These are phyloP conservation scores for Colletes collaris DNA, from an alignment of 2,888 invertebrate genomes.

Conservation along the genomic window DNA sequence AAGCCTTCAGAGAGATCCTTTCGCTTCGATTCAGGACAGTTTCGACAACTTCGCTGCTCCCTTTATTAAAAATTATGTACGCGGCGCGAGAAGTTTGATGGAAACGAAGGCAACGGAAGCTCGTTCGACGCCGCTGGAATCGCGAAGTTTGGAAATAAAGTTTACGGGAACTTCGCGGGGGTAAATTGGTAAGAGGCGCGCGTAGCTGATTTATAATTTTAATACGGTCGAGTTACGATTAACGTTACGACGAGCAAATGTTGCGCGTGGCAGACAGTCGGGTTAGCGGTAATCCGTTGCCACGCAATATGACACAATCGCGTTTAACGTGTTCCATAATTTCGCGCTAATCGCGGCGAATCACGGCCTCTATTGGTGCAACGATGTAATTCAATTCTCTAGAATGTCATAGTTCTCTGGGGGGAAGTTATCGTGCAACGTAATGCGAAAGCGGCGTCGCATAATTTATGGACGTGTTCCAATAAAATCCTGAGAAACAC, in stretches of 20 bases:
- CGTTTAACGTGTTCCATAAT: conserved; percentile 27
- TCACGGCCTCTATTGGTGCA: conserved; percentile 2
- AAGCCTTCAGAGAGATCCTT: neutral
- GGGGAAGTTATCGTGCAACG: neutral
- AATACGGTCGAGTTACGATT: conserved; percentile 30
- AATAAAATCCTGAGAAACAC: too few relatives aligned
- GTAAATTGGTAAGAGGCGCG: conserved; percentile 45
- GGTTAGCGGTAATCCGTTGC: conserved; percentile 18
- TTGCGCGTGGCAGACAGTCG: conserved; percentile 19
- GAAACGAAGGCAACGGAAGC: conserved; percentile 32
- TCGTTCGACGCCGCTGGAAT: conserved; percentile 32
- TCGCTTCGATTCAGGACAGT: neutral
- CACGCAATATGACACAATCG: conserved; percentile 5
- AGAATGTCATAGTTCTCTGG: neutral
- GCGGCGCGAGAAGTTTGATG: conserved; percentile 52
- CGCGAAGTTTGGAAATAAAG: conserved; percentile 54
- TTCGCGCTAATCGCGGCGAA: conserved; percentile 33
- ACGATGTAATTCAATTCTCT: conserved; percentile 31
- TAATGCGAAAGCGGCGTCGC: too few relatives aligned
- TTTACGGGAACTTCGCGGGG: conserved; percentile 32
- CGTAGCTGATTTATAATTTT: conserved; percentile 40
- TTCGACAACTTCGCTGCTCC: conserved; percentile 2
- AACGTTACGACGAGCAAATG: conserved; percentile 12
- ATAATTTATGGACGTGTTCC: too few relatives aligned
- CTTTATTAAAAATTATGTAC: conserved; percentile 55